Conservation (phyloP, 2,797 vertebrate genomes). For the Thripadectes ignobilis region DNA sequence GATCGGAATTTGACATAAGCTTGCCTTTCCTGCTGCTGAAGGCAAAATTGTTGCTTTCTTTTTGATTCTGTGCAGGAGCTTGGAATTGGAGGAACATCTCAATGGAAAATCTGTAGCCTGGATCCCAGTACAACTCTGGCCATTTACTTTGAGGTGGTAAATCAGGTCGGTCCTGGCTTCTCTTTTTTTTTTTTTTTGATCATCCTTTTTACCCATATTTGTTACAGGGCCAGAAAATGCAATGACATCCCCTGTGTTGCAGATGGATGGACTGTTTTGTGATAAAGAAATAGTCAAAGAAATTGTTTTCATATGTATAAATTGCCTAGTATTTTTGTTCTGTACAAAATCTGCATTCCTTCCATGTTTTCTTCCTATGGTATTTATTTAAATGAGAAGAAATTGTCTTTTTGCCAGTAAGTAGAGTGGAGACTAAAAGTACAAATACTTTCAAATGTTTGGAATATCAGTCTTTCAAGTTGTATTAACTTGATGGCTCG, state of each 20-base stretch:
- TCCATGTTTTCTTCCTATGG: not conserved
- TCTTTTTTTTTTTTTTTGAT: not conserved
- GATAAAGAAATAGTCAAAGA: not conserved
- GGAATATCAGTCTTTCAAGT: not conserved
- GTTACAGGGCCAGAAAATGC: not conserved
- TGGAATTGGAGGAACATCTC: conserved; percentile 90
- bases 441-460: not conserved
- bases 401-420: not conserved
- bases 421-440: not conserved
- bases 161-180: conserved; percentile 84
- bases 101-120: conserved; percentile 95
- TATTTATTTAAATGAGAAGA: not conserved
- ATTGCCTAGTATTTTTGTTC: not conserved
- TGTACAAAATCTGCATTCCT: not conserved
- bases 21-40: not conserved
- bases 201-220: not conserved
- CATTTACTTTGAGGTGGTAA: conserved; percentile 95
- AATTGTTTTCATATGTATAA: not conserved
- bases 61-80: conserved; percentile 72
- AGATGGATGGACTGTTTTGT: not conserved
- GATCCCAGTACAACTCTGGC: conserved; percentile 89
- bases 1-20: not conserved
- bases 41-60: not conserved
- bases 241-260: not conserved
- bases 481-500: not conserved